Conservation (phyloP, 2,888 invertebrate genomes). For the Parasteatoda lunata region DNA sequence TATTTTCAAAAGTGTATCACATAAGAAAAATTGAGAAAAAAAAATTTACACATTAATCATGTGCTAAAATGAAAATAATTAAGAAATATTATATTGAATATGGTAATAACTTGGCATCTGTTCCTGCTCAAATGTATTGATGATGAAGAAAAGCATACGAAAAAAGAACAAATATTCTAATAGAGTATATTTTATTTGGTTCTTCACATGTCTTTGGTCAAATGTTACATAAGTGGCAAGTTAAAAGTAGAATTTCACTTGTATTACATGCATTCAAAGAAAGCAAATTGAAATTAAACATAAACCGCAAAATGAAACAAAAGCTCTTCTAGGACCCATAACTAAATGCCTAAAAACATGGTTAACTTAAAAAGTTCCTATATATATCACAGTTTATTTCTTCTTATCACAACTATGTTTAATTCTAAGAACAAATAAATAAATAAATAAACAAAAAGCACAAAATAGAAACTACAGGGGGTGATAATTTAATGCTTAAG, state of each 20-base stretch:
- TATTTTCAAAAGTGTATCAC: too few species aligned
- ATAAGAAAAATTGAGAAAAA: too few species aligned
- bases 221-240: background rate
- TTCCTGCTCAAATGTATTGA: too few species aligned
- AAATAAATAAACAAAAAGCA: background rate
- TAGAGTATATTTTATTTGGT: constrained; percentile 27
- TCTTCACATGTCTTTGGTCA: constrained; percentile 46
- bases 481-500: background rate
- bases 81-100: too few species aligned
- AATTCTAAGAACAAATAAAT: background rate
- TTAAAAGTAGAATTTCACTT: background rate
- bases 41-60: too few species aligned
- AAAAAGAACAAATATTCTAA: too few species aligned
- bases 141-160: too few species aligned
- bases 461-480: background rate
- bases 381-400: background rate
- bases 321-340: background rate
- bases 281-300: background rate
- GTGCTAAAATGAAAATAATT: too few species aligned
- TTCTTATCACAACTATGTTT: background rate
- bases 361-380: background rate
- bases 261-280: constrained; percentile 1
- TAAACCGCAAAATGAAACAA: background rate
- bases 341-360: background rate
- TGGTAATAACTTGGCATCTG: too few species aligned